These are phyloP conservation scores for Conus ventricosus DNA, from an alignment of 1,140 invertebrate species.

Conservation along the genomic window DNA sequence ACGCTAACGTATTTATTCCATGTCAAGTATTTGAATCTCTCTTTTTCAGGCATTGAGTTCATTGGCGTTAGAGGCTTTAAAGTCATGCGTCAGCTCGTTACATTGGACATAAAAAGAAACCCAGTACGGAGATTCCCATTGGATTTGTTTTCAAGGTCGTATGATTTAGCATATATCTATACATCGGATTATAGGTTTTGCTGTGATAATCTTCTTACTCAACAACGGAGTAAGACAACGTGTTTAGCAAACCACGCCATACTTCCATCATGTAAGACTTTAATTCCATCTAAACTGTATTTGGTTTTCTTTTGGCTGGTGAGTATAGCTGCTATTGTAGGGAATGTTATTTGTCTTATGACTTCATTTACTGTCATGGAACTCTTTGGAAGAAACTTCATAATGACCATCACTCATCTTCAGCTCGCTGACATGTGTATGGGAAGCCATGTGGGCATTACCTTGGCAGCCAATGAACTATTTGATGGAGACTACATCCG, in stretches of 20 bases:
- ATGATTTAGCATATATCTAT: constrained; percentile 35
- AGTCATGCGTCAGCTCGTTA: background rate
- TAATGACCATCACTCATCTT: constrained; percentile 59
- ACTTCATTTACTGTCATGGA: background rate
- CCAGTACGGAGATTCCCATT: background rate
- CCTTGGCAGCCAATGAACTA: constrained; percentile 51
- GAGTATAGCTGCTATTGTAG: constrained; percentile 38
- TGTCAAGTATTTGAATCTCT: constrained; percentile 17
- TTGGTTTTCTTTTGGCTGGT: constrained; percentile 46
- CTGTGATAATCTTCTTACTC: constrained; percentile 41
- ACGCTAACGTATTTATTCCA: constrained; percentile 1
- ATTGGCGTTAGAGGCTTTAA: background rate
- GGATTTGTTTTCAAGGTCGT: constrained; percentile 40
- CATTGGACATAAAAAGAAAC: background rate
- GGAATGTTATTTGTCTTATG: constrained; percentile 49
- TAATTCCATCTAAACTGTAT: constrained; percentile 39
- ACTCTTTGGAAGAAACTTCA: background rate
- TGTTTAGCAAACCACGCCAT: constrained; percentile 42
- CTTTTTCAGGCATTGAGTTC: background rate
- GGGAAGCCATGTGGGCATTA: constrained; percentile 49
- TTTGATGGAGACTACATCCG: constrained; percentile 30
- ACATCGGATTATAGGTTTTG: constrained; percentile 43
- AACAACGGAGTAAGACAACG: constrained; percentile 19
- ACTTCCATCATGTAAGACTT: constrained; percentile 51
- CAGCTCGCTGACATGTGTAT: constrained; percentile 56